These are phyloP conservation scores for Drosophila atripex DNA, from an alignment of 2,888 invertebrate genomes.

Conservation along the genomic window DNA sequence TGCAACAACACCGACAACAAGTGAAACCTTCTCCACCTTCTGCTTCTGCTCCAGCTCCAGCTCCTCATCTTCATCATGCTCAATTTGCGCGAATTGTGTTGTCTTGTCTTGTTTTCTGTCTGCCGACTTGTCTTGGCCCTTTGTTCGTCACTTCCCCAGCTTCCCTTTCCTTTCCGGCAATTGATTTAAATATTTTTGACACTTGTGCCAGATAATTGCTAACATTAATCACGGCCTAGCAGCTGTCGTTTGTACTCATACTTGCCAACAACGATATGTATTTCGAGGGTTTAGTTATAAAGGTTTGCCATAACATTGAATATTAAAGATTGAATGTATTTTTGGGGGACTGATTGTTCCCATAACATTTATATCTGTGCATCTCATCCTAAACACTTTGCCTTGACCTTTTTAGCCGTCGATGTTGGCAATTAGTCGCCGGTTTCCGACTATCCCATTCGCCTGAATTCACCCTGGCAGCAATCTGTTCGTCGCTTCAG, in stretches of 20 bases:
- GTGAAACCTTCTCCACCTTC: slow-evolving; percentile 9
- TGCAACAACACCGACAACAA: slow-evolving; percentile 22
- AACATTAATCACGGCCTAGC: slow-evolving; percentile 72
- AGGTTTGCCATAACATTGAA: neutral
- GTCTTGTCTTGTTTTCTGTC: slow-evolving; percentile 64
- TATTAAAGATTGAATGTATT: neutral
- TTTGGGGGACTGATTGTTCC: neutral
- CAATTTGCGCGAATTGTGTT: slow-evolving; percentile 77
- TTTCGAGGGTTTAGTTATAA: neutral
- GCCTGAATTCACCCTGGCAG: slow-evolving; percentile 54
- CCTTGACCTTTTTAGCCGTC: slow-evolving; percentile 42
- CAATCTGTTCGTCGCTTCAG: slow-evolving; percentile 69
- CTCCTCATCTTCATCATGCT: slow-evolving; percentile 70
- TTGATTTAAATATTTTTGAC: slow-evolving; percentile 81
- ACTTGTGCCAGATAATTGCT: slow-evolving; percentile 74
- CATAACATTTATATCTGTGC: slow-evolving; percentile 9
- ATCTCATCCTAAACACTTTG: neutral
- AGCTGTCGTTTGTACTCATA: slow-evolving; percentile 48
- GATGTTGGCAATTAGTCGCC: slow-evolving; percentile 55
- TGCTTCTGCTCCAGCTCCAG: slow-evolving; percentile 36
- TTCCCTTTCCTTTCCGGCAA: slow-evolving; percentile 43
- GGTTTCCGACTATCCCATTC: slow-evolving; percentile 27
- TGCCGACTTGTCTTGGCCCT: slow-evolving; percentile 55
- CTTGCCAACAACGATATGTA: neutral
- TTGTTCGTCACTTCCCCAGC: slow-evolving; percentile 29